These are phyloP conservation scores for Philonicus albiceps DNA, from an alignment of 2,888 invertebrate species.

Conservation along the genomic window DNA sequence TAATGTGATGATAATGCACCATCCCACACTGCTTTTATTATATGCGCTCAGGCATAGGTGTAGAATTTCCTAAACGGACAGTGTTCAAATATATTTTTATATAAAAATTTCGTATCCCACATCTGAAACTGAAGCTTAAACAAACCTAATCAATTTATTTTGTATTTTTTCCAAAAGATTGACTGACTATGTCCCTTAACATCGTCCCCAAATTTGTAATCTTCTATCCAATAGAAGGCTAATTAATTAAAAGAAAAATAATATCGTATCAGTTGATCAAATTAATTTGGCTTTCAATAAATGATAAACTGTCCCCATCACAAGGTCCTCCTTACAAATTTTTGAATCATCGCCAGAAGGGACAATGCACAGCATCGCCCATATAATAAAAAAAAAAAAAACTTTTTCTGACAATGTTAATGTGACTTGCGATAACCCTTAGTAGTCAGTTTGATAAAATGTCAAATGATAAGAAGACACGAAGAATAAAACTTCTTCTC, in stretches of 20 bases:
- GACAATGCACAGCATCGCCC: neutral
- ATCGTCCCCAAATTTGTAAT: neutral
- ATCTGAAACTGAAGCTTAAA: too few species aligned
- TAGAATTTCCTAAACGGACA: too few species aligned
- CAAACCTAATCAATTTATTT: too few species aligned
- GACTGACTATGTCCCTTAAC: too few species aligned
- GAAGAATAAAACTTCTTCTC: neutral
- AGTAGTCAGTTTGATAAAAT: constrained; percentile 36
- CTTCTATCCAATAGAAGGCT: neutral
- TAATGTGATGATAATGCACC: too few species aligned
- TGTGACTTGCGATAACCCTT: constrained; percentile 37
- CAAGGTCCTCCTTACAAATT: neutral
- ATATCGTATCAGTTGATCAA: neutral
- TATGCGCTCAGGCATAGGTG: too few species aligned
- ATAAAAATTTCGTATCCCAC: too few species aligned
- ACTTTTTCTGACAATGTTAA: constrained; percentile 24
- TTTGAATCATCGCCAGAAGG: neutral
- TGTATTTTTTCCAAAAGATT: too few species aligned
- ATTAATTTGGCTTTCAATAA: neutral
- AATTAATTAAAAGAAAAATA: neutral
- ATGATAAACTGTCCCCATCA: constrained; percentile 8
- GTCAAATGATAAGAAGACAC: constrained; percentile 31
- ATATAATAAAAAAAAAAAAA: neutral
- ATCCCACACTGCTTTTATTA: too few species aligned
- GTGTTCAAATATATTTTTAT: too few species aligned